Percentiles rank a stretch among this genome's conserved stretches.
Conservation (phyloP, 2,888 invertebrate species). For the Mongoloraphidia duomilia region DNA sequence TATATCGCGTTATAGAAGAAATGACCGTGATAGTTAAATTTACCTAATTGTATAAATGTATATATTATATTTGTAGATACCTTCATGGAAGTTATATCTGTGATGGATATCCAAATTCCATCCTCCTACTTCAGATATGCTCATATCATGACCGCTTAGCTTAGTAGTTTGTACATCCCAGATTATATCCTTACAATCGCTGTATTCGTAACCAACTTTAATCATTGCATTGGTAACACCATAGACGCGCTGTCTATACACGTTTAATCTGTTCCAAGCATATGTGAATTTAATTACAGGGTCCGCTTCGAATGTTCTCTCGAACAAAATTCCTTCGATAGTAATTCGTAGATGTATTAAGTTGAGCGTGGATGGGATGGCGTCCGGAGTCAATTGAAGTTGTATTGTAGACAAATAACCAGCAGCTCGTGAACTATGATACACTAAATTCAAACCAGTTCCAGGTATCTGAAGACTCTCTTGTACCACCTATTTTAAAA, state of each 20-base stretch:
- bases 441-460: slow-evolving; percentile 87
- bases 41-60: too few species aligned
- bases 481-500: slow-evolving; percentile 62
- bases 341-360: slow-evolving; percentile 86
- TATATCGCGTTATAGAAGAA: slow-evolving; percentile 5
- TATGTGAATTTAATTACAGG: slow-evolving; percentile 94
- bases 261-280: slow-evolving; percentile 92
- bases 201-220: slow-evolving; percentile 93
- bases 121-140: slow-evolving; percentile 90
- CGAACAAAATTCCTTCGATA: slow-evolving; percentile 87
- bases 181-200: slow-evolving; percentile 78
- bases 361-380: slow-evolving; percentile 63
- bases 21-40: too few species aligned
- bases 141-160: slow-evolving; percentile 91
- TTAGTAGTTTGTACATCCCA: slow-evolving; percentile 96
- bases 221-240: slow-evolving; percentile 91
- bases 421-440: slow-evolving; percentile 87
- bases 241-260: slow-evolving; percentile 90
- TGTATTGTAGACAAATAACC: slow-evolving; percentile 90
- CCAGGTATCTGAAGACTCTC: slow-evolving; percentile 90
- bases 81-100: slow-evolving; percentile 95
- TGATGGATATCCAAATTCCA: slow-evolving; percentile 98
- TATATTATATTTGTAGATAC: slow-evolving; percentile 32
- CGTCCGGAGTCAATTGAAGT: slow-evolving; percentile 75
- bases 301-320: slow-evolving; percentile 89